phyloP scores from a whole-genome alignment of 2,888 invertebrate genomes.

The Globia sparganii region DNA sequence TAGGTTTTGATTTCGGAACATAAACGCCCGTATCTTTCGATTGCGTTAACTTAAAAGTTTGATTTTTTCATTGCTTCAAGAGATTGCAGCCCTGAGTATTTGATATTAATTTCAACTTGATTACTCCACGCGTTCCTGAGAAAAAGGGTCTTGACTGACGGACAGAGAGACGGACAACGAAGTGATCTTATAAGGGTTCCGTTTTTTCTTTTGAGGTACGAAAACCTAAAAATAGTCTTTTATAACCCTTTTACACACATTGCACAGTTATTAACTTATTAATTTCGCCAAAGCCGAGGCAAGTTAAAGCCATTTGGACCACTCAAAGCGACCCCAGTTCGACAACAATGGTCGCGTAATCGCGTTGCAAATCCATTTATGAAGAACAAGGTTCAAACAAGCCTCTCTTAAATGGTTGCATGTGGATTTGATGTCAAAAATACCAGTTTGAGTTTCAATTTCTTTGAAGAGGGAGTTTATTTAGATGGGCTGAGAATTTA shows the following conservation, averaged over 20 bases:
- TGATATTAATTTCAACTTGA: too few relatives aligned
- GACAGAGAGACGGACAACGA: too few relatives aligned
- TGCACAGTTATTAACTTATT: background rate
- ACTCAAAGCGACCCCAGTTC: background rate
- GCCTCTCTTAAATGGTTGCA: background rate
- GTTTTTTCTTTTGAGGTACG: too few relatives aligned
- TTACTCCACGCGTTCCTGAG: too few relatives aligned
- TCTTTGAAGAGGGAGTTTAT: background rate
- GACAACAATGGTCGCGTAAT: background rate
- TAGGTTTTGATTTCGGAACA: too few relatives aligned
- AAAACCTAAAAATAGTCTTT: background rate
- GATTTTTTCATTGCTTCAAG: too few relatives aligned
- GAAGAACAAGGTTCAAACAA: conserved; percentile 23
- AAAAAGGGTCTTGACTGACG: too few relatives aligned
- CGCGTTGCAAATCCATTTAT: conserved; percentile 25
- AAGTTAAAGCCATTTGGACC: conserved; percentile 26
- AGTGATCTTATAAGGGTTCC: too few relatives aligned
- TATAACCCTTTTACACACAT: background rate
- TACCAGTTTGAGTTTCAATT: background rate
- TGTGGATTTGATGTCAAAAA: background rate
- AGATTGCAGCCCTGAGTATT: too few relatives aligned
- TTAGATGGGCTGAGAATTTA: background rate
- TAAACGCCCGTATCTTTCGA: too few relatives aligned
- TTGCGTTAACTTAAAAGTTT: too few relatives aligned
- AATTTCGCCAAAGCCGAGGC: background rate